Evolutionary conservation across 2,888 invertebrate genomes (phyloP), one percentile per base, ranked within the genome.

Genomic region (Macrostomum cliftonense): DNA sequence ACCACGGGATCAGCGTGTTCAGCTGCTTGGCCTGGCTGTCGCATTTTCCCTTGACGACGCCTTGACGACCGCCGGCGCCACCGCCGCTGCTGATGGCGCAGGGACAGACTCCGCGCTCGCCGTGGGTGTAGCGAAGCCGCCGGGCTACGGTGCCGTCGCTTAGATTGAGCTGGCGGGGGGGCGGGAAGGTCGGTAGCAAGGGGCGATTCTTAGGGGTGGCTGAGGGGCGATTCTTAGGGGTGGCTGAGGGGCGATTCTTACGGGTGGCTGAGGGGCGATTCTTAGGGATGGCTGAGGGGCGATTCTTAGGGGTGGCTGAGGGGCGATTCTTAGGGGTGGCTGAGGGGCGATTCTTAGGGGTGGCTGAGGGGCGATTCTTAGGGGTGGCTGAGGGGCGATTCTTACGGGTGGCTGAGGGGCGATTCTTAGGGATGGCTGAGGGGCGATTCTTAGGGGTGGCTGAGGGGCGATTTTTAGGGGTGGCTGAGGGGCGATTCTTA

Each of bases 1-100:
- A 84, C 85, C 85, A 86, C 0, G 85, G 85, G 47, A 86, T 81
- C 53, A 85, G 72, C 4, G 85, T 85, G 69, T 82, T 79, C 65
- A 78, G 79, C 72, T 85, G 85, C 52, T 79, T 76, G 69, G 81
- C 82, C 54, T 73, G 68, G 1, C 79, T 75, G 61, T 80, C 77
- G 68, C 84, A 85, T 43, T 28, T 0, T n/a, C n/a, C n/a, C n/a
- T n/a, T n/a, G n/a, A n/a, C n/a, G n/a, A n/a, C n/a, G n/a, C n/a
- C n/a, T n/a, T n/a, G n/a, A n/a, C n/a, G n/a, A n/a, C n/a, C n/a
- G n/a, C n/a, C n/a, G n/a, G n/a, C n/a, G n/a, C n/a, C n/a, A n/a
- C n/a, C n/a, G 73, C 42, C 19, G 39, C 37, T 12, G 5, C 9
- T 28, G 28, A 59, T 61, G 0, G 79, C 79, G 71, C 85, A 85